phyloP scores from a whole-genome alignment of 2,888 invertebrate genomes.

The Leptinotarsa peninsularis region DNA sequence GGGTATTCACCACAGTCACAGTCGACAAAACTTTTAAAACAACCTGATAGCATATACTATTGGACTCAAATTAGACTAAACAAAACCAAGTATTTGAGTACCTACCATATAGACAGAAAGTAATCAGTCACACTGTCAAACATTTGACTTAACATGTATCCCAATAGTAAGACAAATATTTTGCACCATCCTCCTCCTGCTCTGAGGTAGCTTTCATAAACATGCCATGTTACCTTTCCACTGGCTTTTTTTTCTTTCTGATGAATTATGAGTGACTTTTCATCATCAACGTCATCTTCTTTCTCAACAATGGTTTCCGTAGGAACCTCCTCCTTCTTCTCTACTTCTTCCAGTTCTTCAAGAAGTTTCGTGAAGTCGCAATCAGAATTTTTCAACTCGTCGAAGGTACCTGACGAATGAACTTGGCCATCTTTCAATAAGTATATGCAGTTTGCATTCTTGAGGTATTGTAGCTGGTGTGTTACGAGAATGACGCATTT shows the following conservation, averaged over 20 bases:
- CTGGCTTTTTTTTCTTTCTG: conserved; percentile 4
- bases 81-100: conserved; percentile 19
- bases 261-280: neutral
- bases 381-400: conserved; percentile 39
- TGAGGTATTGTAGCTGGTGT: conserved; percentile 76
- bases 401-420: conserved; percentile 58
- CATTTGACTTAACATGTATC: conserved; percentile 77
- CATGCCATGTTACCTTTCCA: conserved; percentile 17
- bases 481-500: conserved; percentile 81
- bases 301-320: neutral
- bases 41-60: too few species aligned
- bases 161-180: conserved; percentile 48
- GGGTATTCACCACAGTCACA: too few species aligned
- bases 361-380: conserved; percentile 42
- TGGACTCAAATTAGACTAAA: too few species aligned
- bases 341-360: neutral
- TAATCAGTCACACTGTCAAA: conserved; percentile 82
- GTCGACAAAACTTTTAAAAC: too few species aligned
- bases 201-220: conserved; percentile 19
- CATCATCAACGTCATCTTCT: neutral
- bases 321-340: conserved; percentile 25
- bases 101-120: conserved; percentile 82
- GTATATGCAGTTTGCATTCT: conserved; percentile 69
- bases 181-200: conserved; percentile 78
- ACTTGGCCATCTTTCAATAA: conserved; percentile 70